Evolutionary conservation across 2,888 invertebrate genomes (phyloP).

Genomic region (Trachelus tabidus): DNA sequence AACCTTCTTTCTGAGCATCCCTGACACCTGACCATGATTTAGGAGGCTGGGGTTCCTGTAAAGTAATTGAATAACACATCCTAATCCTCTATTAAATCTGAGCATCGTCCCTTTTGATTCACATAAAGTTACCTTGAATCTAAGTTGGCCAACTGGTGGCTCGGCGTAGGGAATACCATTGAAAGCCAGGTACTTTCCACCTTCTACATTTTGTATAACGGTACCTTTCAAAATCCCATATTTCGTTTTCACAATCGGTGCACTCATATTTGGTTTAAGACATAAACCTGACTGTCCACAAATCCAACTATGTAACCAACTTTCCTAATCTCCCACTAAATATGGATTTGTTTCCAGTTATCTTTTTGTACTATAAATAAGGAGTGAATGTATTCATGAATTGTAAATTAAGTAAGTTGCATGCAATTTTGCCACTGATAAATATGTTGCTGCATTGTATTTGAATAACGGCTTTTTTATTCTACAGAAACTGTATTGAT

Average conservation of each 20-base stretch:
- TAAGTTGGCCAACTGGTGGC: slow-evolving; percentile 60
- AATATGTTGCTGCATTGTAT: too few relatives aligned
- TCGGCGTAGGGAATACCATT: slow-evolving; percentile 62
- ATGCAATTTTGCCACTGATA: background rate
- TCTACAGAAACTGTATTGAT: background rate
- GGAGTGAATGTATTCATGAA: background rate
- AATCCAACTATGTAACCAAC: background rate
- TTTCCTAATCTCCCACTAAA: background rate
- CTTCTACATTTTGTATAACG: slow-evolving; percentile 37
- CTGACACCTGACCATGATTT: slow-evolving; percentile 63
- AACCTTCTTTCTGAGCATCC: slow-evolving; percentile 60
- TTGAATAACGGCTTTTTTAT: too few relatives aligned
- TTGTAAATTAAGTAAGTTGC: background rate
- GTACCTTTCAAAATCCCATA: slow-evolving; percentile 58
- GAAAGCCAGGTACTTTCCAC: slow-evolving; percentile 53
- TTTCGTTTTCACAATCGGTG: slow-evolving; percentile 45
- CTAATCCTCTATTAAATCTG: background rate
- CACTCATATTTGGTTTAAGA: slow-evolving; percentile 30
- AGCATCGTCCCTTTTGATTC: background rate
- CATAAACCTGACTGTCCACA: background rate
- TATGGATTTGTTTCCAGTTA: background rate
- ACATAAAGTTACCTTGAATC: slow-evolving; percentile 57
- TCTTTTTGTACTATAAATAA: background rate
- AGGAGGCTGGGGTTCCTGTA: slow-evolving; percentile 62
- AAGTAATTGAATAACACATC: background rate